Evolutionary conservation across 2,888 invertebrate species (phyloP).

Genomic region (Minunthozetes semirufus): DNA sequence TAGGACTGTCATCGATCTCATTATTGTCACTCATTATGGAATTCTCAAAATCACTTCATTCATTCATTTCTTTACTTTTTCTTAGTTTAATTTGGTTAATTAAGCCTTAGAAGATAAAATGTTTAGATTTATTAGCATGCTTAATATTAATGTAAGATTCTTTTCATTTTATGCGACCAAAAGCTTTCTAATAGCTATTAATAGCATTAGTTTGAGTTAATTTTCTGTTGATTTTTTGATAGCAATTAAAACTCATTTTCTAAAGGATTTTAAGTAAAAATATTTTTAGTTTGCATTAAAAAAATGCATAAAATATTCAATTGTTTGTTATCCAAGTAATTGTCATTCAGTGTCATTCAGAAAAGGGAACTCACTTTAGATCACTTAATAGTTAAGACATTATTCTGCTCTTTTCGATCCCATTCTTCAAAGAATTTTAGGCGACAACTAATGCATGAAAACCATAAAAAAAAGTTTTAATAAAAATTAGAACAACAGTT

Average conservation of each 20-base stretch:
- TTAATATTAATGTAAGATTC: too few species aligned
- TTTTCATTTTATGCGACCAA: too few species aligned
- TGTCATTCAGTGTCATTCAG: conserved; percentile 15
- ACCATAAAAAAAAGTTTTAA: background rate
- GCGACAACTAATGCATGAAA: background rate
- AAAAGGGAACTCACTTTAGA: background rate
- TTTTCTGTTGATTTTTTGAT: too few species aligned
- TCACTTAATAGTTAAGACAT: background rate
- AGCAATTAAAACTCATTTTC: background rate
- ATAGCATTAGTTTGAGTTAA: too few species aligned
- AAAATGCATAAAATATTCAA: conserved; percentile 10
- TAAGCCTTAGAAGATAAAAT: too few species aligned
- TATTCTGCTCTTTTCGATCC: background rate
- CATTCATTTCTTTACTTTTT: too few species aligned
- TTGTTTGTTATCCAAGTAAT: conserved; percentile 15
- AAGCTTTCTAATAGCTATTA: too few species aligned
- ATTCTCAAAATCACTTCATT: too few species aligned
- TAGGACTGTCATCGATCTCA: too few species aligned
- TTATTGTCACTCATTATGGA: too few species aligned
- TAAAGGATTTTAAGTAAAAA: background rate
- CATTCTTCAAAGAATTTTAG: background rate
- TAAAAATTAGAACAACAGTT: background rate
- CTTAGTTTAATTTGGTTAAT: too few species aligned
- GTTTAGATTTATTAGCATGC: too few species aligned
- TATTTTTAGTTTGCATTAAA: background rate